Base-by-base conservation (phyloP, 2,888 invertebrate genomes). In the Nemurella pictetii region DNA sequence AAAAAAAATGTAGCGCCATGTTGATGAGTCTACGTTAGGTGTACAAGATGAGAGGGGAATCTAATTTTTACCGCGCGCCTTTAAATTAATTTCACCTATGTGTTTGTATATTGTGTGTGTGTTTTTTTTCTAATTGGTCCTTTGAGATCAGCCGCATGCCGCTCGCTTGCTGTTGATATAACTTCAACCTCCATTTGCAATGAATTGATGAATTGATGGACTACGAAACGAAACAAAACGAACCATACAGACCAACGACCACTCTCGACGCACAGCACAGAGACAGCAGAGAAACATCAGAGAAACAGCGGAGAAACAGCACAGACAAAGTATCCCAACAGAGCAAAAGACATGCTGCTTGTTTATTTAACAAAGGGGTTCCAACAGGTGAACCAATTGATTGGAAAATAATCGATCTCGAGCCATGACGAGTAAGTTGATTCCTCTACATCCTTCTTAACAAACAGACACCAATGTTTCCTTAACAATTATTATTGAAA, bases 341-440 rank as follows among this genome's bases (percentile, higher is more conserved):
- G 78, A 78, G 4, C 28, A 28, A 78, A 29, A 78, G 78, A 78
- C 78, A 78, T 28, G 26, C 78, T 72, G 82, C 55, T 82, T 82
- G 82, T 82, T 82, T 82, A 82, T 55, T 82, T 72, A 82, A 82
- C 82, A 82, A 82, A 82, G 55, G 82, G 55, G 83, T 84, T 84
- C n/a, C 35, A 85, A 74, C 83, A 77, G 82, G 83, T 74, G 81
- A 84, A 36, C 81, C 84, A 85, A 84, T 83, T 85, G 84, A 84
- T 84, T 85, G 85, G 81, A 85, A 85, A 85, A 83, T 84, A 85
- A 85, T 85, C 85, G 80, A 84, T 85, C 75, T 73, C 35, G 75
- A 85, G 35, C 81, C 85, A 81, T 85, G 75, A 85, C 82, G 27
- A 35, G 77, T 55, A 78, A 84, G 30, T 77, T 84, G 83, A 72